phyloP scores from a whole-genome alignment of 2,888 invertebrate species.

The Leptothorax acervorum region DNA sequence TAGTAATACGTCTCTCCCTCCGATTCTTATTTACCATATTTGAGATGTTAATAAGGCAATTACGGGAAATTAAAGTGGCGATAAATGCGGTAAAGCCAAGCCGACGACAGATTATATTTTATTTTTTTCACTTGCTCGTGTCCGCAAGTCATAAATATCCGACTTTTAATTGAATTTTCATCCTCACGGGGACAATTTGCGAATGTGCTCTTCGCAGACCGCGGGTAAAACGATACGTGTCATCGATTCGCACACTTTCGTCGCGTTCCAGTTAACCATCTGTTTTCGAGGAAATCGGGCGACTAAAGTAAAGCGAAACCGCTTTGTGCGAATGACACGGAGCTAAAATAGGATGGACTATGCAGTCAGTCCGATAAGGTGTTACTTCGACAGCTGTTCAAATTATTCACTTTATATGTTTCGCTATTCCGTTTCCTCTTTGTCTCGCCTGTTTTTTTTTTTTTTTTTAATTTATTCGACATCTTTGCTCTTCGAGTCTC shows the following conservation, averaged over 20 bases:
- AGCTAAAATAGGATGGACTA: slow-evolving; percentile 50
- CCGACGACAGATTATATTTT: not conserved
- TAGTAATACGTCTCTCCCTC: not conserved
- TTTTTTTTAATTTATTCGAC: not conserved
- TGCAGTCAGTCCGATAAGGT: slow-evolving; percentile 49
- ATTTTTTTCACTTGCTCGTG: not conserved
- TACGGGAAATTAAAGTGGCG: not conserved
- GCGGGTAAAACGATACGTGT: slow-evolving; percentile 58
- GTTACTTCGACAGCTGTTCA: slow-evolving; percentile 35
- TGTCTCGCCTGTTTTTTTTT: not conserved
- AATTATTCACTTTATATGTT: not conserved
- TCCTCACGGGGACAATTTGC: slow-evolving; percentile 18
- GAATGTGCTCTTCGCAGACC: not conserved
- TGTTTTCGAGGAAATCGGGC: slow-evolving; percentile 65
- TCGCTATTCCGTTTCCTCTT: not conserved
- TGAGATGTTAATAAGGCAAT: not conserved
- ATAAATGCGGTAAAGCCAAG: too few species aligned
- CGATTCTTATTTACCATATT: not conserved
- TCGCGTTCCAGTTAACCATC: slow-evolving; percentile 69
- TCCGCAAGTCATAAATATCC: not conserved
- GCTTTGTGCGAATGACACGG: slow-evolving; percentile 55
- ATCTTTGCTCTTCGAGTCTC: not conserved
- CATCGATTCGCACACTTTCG: slow-evolving; percentile 72
- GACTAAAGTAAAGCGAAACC: slow-evolving; percentile 63
- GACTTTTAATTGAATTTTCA: slow-evolving; percentile 28